Percentiles rank a stretch among this genome's conserved stretches.
Conservation (phyloP, 1,140 invertebrate genomes). For the Antheraea mylitta region DNA sequence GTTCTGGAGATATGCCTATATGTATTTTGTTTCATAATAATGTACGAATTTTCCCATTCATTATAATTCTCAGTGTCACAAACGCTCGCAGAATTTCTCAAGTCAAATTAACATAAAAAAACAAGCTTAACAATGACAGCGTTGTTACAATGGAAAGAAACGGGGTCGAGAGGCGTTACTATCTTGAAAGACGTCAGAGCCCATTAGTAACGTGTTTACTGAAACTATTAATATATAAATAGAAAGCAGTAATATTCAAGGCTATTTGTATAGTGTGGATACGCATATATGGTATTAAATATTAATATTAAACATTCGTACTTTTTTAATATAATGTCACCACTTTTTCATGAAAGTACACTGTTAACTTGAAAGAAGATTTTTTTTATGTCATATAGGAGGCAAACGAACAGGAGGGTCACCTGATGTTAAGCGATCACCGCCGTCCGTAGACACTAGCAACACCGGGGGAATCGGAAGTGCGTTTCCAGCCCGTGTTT, state of each 20-base stretch:
- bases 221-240: not conserved
- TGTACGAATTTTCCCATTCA: not conserved
- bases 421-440: too few species aligned
- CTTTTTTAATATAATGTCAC: too few species aligned
- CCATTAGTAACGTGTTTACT: constrained; percentile 1
- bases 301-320: too few species aligned
- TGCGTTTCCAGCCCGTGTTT: too few species aligned
- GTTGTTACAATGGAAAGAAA: not conserved
- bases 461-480: too few species aligned
- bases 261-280: not conserved
- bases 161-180: not conserved
- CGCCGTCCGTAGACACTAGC: too few species aligned
- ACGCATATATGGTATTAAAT: not conserved
- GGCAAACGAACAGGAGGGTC: too few species aligned
- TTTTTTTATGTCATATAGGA: too few species aligned
- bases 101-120: not conserved
- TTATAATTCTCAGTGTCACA: not conserved
- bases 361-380: too few species aligned
- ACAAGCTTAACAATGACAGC: constrained; percentile 1
- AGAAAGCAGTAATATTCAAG: not conserved
- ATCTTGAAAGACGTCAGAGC: not conserved
- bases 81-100: not conserved
- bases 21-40: not conserved
- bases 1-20: not conserved
- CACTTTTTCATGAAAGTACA: too few species aligned